Conservation (phyloP, 2,888 invertebrate genomes). For the Apotomis betuletana region DNA sequence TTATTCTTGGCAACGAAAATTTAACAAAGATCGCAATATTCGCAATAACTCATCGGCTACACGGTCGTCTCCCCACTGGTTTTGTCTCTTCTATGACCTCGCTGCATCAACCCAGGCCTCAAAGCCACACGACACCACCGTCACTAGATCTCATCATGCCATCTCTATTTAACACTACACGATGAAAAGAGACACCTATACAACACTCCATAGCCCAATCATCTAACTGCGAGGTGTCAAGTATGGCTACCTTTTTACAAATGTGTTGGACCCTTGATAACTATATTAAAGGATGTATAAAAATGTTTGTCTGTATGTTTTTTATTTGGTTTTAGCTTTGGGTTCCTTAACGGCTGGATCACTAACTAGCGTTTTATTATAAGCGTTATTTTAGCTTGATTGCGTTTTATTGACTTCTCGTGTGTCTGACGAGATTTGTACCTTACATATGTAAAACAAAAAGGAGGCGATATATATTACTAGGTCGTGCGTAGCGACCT, state of each 20-base stretch:
- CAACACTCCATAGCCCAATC: background rate
- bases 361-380: constrained; percentile 36
- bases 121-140: constrained; percentile 22
- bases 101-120: constrained; percentile 21
- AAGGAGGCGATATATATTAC: no score
- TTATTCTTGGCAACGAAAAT: no score
- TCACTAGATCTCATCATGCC: constrained; percentile 2
- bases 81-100: constrained; percentile 3
- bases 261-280: constrained; percentile 39
- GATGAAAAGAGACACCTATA: constrained; percentile 20
- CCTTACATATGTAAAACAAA: background rate
- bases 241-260: constrained; percentile 42
- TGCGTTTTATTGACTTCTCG: constrained; percentile 13
- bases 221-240: constrained; percentile 34
- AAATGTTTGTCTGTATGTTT: constrained; percentile 37
- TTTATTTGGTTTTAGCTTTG: constrained; percentile 29
- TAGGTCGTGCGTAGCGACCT: no score
- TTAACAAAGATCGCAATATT: no score
- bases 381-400: constrained; percentile 20
- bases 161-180: constrained; percentile 17
- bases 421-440: background rate
- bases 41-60: no score
- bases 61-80: constrained; percentile 11
- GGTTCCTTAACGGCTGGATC: constrained; percentile 5
- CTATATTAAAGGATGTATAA: constrained; percentile 41